These are phyloP conservation scores for Cyprinodon tularosa DNA, from an alignment of 2,113 vertebrate species.

Conservation along the genomic window DNA sequence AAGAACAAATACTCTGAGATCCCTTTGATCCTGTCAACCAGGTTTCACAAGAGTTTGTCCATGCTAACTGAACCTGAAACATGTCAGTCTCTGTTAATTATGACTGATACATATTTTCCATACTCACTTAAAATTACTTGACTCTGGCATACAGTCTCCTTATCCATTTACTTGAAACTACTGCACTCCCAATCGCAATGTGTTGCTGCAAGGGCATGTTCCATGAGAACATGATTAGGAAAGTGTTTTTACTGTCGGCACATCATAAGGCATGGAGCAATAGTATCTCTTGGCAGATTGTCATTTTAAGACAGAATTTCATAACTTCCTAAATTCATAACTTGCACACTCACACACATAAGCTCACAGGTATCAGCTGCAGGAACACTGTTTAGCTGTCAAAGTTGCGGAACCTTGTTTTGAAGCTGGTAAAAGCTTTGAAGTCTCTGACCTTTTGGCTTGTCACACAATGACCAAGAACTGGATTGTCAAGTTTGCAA, in stretches of 20 bases:
- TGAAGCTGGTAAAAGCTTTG: slow-evolving; percentile 68
- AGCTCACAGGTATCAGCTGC: slow-evolving; percentile 11
- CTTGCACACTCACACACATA: slow-evolving; percentile 18
- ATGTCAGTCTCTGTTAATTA: slow-evolving; percentile 24
- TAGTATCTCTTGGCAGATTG: slow-evolving; percentile 28
- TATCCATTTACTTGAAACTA: background rate
- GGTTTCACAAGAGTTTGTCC: slow-evolving; percentile 26
- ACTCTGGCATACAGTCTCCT: background rate
- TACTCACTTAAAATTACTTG: background rate
- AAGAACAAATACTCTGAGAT: slow-evolving; percentile 17
- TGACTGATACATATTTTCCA: background rate
- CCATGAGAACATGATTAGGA: slow-evolving; percentile 1
- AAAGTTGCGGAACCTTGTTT: slow-evolving; percentile 46
- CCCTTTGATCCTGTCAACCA: slow-evolving; percentile 46
- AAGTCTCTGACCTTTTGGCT: slow-evolving; percentile 74
- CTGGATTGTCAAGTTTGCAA: slow-evolving; percentile 73
- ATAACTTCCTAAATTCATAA: slow-evolving; percentile 15
- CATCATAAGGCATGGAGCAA: slow-evolving; percentile 14
- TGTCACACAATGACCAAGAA: slow-evolving; percentile 63
- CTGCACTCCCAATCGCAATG: background rate
- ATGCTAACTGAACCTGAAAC: slow-evolving; percentile 26
- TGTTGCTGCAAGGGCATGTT: background rate
- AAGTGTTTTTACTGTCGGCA: slow-evolving; percentile 27
- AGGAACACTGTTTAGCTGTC: slow-evolving; percentile 58
- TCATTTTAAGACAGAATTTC: slow-evolving; percentile 31